Evolutionary conservation across 2,113 vertebrate species (phyloP).

Genomic region (Chaetorhynchus papuensis): DNA sequence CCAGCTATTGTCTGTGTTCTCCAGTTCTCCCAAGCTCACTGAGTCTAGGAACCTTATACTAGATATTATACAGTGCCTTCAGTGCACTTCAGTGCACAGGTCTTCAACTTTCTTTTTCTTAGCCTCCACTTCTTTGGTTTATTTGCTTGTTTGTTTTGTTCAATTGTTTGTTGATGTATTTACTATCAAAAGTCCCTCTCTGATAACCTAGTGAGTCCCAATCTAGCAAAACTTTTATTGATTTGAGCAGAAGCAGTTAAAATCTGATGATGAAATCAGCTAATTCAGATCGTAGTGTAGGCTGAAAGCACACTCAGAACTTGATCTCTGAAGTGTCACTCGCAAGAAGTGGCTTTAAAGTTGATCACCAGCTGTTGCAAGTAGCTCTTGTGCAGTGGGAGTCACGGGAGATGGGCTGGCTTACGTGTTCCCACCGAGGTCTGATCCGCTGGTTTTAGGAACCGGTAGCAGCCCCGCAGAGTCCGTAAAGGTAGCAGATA

Average conservation of each 20-base stretch:
- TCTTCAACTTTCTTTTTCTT: background rate
- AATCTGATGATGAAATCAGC: background rate
- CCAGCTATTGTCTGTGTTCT: background rate
- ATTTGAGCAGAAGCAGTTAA: background rate
- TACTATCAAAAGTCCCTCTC: background rate
- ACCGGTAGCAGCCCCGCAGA: background rate
- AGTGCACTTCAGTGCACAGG: no score
- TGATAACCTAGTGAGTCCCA: background rate
- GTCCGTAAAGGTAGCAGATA: no score
- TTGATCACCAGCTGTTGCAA: background rate
- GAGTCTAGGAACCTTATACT: background rate
- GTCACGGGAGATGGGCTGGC: background rate
- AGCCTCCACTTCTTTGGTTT: background rate
- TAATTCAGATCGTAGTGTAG: background rate
- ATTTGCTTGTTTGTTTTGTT: background rate
- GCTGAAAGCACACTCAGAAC: background rate
- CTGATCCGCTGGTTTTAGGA: background rate
- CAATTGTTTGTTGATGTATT: background rate
- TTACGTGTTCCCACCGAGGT: background rate
- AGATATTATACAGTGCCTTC: background rate
- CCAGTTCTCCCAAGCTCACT: background rate
- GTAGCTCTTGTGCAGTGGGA: background rate
- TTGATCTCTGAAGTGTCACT: background rate
- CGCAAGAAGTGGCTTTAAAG: background rate
- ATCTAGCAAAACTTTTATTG: background rate